These are phyloP conservation scores for Patiria miniata DNA, from an alignment of 35 echinoderm and acorn worm species.

Conservation along the genomic window DNA sequence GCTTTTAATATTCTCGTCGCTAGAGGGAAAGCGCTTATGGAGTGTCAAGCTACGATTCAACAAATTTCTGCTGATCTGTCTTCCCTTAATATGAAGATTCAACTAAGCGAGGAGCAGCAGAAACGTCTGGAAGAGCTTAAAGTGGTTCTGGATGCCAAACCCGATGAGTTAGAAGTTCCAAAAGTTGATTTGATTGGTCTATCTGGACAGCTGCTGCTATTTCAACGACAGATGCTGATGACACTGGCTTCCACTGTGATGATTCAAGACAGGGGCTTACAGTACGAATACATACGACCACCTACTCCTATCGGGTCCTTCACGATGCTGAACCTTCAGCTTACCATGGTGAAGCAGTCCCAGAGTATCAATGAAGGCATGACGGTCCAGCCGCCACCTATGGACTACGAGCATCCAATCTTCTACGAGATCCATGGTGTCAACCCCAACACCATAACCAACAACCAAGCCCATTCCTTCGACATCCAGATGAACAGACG, in stretches of 20 bases:
- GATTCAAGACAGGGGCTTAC: slow-evolving; percentile 32
- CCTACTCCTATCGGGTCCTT: slow-evolving; percentile 37
- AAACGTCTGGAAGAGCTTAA: slow-evolving; percentile 12
- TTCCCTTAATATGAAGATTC: neutral
- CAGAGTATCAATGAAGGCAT: slow-evolving; percentile 13
- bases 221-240: slow-evolving; percentile 40
- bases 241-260: slow-evolving; percentile 14
- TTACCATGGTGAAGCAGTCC: slow-evolving; percentile 6
- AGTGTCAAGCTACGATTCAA: neutral
- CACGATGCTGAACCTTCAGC: slow-evolving; percentile 6
- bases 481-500: slow-evolving; percentile 1
- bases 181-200: slow-evolving; percentile 26
- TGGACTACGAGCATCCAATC: neutral
- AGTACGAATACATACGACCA: slow-evolving; percentile 34
- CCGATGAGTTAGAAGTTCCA: neutral
- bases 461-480: neutral
- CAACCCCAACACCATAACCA: neutral
- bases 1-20: slow-evolving; percentile 17
- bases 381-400: neutral
- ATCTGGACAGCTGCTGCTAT: slow-evolving; percentile 30
- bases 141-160: neutral
- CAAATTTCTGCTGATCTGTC: slow-evolving; percentile 8
- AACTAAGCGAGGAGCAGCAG: neutral
- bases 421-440: slow-evolving; percentile 31
- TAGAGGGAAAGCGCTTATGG: slow-evolving; percentile 2